Evolutionary conservation across 2,797 vertebrate genomes (phyloP), one percentile per base, ranked within the genome.

Genomic region (Myripristis jacobus): DNA sequence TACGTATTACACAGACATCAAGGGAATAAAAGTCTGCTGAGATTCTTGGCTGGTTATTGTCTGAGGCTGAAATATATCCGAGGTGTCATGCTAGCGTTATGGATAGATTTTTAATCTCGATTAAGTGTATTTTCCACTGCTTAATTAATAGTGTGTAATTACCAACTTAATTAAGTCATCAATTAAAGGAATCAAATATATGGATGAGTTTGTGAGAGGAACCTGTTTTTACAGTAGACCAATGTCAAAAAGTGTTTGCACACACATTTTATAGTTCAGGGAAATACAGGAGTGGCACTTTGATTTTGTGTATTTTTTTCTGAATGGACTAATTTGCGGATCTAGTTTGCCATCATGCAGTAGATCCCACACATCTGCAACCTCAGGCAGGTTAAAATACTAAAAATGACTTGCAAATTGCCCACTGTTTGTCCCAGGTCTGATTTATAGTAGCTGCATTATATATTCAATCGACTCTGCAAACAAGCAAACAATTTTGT

Each of bases 21-120:
- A 41, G 67, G 54, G 66, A 88, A 78, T 64, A 79, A 48, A 48
- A 41, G 57, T 72, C 46, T 29, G 73, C 47, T 65, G 25, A 57
- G 56, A 60, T 16, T 58, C 54, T 52, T 22, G 21, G 54, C 54
- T 57, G 29, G 5, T 67, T 47, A 47, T 12, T 70, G 50, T 54
- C 15, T 6, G 31, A 31, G 63, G 24, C 19, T 22, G 21, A 59
- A 59, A 27, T n/a, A 11, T n/a, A 12, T n/a, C n/a, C n/a, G n/a
- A n/a, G n/a, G n/a, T n/a, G n/a, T n/a, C 62, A 16, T 67, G 67
- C 6, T n/a, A 5, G 19, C 36, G 8, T 31, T n/a, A n/a, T n/a
- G n/a, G n/a, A n/a, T n/a, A n/a, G n/a, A n/a, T n/a, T n/a, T n/a
- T n/a, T n/a, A n/a, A n/a, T n/a, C n/a, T n/a, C n/a, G n/a, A n/a